Conservation (phyloP, 1,140 invertebrate species). For the Hycleus phaleratus region DNA sequence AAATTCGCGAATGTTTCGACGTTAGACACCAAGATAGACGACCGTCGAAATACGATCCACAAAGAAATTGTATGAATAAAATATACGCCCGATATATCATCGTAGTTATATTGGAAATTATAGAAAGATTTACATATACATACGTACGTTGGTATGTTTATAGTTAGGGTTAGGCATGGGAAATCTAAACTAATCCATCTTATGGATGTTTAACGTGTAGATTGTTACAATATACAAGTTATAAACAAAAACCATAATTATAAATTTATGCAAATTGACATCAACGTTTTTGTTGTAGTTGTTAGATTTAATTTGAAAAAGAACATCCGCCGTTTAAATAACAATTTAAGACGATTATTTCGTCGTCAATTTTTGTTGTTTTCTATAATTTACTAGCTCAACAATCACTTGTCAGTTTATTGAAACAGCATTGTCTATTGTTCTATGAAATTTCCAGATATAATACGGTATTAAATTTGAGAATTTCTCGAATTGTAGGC, state of each 20-base stretch:
- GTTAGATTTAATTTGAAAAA: conserved; percentile 2
- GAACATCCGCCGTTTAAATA: conserved; percentile 11
- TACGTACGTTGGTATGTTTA: too few relatives aligned
- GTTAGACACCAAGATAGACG: background rate
- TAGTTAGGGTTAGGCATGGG: conserved; percentile 4
- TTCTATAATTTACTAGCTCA: too few relatives aligned
- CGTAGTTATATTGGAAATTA: conserved; percentile 6
- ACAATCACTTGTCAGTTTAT: too few relatives aligned
- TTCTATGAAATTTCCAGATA: too few relatives aligned
- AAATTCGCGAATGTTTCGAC: too few relatives aligned
- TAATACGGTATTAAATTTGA: too few relatives aligned
- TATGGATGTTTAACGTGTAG: conserved; percentile 5
- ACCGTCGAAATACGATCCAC: conserved; percentile 9
- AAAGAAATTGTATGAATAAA: conserved; percentile 8
- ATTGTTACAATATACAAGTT: conserved; percentile 7
- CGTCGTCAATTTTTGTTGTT: too few relatives aligned
- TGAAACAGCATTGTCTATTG: too few relatives aligned
- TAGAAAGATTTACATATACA: background rate
- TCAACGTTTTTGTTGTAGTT: background rate
- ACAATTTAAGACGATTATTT: conserved; percentile 9
- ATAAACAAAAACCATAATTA: conserved; percentile 3
- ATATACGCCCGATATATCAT: conserved; percentile 10
- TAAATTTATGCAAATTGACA: conserved; percentile 15
- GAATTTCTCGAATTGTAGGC: too few relatives aligned
- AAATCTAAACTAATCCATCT: conserved; percentile 12